Conservation (phyloP, 2,888 invertebrate genomes). For the Hirtodrosophila confusa region DNA sequence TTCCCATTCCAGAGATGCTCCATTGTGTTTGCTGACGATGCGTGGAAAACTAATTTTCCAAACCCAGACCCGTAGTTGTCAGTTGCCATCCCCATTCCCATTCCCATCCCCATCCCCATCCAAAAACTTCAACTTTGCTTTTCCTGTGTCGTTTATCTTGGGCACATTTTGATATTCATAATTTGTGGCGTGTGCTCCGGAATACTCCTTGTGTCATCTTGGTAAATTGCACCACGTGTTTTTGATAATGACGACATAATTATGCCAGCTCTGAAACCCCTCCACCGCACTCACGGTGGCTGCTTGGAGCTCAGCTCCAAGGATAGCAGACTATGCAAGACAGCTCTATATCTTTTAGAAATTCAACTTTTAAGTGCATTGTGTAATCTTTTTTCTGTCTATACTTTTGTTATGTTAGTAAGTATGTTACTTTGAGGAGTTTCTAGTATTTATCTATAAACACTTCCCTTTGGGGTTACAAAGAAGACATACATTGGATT, state of each 20-base stretch:
- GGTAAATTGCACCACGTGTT: conserved; percentile 83
- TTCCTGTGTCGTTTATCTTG: conserved; percentile 69
- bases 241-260: conserved; percentile 83
- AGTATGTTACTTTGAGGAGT: no score
- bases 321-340: background rate
- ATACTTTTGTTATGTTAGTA: no score
- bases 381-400: no score
- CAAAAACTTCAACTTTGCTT: conserved; percentile 19
- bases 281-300: no score
- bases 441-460: no score
- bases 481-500: no score
- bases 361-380: no score
- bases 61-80: conserved; percentile 9
- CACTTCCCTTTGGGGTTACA: no score
- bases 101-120: conserved; percentile 4
- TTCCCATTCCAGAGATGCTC: conserved; percentile 62
- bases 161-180: conserved; percentile 72
- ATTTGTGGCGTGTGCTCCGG: conserved; percentile 71
- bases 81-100: conserved; percentile 4
- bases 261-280: conserved; percentile 26
- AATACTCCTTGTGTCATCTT: conserved; percentile 55
- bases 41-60: conserved; percentile 84
- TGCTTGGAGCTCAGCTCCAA: conserved; percentile 7
- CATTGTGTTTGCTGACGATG: conserved; percentile 82
- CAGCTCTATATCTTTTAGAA: no score